A percentile compares a stretch with the other conserved stretches of the same genome.
phyloP scores from a whole-genome alignment of 1,140 invertebrate species.

The Drosophila gunungcola region DNA sequence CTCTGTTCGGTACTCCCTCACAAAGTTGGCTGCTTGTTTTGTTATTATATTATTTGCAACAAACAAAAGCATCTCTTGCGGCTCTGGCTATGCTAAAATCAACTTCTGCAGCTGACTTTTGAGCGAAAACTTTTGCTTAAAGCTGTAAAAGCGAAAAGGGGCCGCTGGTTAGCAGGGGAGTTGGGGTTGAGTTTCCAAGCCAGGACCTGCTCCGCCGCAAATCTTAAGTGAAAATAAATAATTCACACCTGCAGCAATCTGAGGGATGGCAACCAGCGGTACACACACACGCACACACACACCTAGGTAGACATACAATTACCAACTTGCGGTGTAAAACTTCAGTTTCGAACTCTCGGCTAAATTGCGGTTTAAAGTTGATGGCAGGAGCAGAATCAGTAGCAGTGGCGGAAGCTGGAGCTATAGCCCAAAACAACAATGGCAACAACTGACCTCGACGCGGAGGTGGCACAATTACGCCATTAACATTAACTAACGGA shows the following conservation, averaged over 20 bases:
- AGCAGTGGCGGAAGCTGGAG: background rate
- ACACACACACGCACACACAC: constrained; percentile 13
- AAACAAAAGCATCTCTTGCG: constrained; percentile 61
- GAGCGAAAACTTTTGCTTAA: constrained; percentile 72
- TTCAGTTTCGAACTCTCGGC: constrained; percentile 68
- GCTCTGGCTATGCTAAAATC: constrained; percentile 59
- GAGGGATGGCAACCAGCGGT: constrained; percentile 21
- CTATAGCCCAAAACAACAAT: background rate
- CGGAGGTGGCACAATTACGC: constrained; percentile 60
- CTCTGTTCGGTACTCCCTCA: background rate
- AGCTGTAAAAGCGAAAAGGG: constrained; percentile 48
- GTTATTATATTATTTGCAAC: constrained; percentile 77
- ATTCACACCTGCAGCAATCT: constrained; percentile 82
- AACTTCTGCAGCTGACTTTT: constrained; percentile 79
- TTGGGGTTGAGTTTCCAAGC: background rate
- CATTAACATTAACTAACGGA: constrained; percentile 59
- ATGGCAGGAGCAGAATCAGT: constrained; percentile 32
- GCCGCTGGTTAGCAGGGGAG: constrained; percentile 13
- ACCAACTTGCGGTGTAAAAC: constrained; percentile 71
- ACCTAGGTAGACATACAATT: constrained; percentile 64
- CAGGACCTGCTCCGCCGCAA: constrained; percentile 34
- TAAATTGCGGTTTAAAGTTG: constrained; percentile 76
- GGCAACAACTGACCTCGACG: constrained; percentile 51
- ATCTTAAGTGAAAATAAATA: constrained; percentile 84
- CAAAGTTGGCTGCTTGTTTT: constrained; percentile 19